Evolutionary conservation across 2,113 vertebrate genomes (phyloP).

Genomic region (Macquaria ambigua): DNA sequence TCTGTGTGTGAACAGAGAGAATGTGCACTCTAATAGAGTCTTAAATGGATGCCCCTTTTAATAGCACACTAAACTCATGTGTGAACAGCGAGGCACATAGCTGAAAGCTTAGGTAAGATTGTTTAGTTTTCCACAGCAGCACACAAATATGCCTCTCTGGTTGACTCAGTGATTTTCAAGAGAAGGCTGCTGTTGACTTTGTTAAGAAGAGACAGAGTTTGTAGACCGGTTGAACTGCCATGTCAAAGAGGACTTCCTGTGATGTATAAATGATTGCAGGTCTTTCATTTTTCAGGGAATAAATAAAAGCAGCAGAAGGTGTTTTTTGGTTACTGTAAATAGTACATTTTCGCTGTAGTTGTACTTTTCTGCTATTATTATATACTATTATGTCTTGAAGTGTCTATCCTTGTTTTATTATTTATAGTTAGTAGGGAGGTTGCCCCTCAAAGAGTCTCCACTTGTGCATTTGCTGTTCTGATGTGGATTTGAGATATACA

Average conservation of each 20-base stretch:
- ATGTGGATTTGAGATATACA: neutral
- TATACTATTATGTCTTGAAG: neutral
- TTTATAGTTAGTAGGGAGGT: neutral
- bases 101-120: slow-evolving; percentile 48
- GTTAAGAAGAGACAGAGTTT: neutral
- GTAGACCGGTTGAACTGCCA: neutral
- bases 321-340: neutral
- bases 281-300: neutral
- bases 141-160: slow-evolving; percentile 5
- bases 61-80: slow-evolving; percentile 33
- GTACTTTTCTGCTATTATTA: neutral
- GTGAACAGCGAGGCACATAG: slow-evolving; percentile 50
- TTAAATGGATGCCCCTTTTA: slow-evolving; percentile 10
- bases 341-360: neutral
- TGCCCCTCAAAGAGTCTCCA: neutral
- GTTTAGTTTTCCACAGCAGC: slow-evolving; percentile 43
- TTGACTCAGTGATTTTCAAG: slow-evolving; percentile 32
- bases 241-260: neutral
- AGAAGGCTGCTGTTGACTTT: slow-evolving; percentile 32
- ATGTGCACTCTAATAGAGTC: neutral
- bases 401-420: neutral
- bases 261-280: neutral
- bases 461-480: neutral
- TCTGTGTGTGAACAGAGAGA: neutral
- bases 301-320: neutral